A percentile compares a stretch with the other conserved stretches of the same genome.
These are phyloP conservation scores for Pseudomyrmex concolor DNA, from an alignment of 1,140 invertebrate species.

Conservation along the genomic window DNA sequence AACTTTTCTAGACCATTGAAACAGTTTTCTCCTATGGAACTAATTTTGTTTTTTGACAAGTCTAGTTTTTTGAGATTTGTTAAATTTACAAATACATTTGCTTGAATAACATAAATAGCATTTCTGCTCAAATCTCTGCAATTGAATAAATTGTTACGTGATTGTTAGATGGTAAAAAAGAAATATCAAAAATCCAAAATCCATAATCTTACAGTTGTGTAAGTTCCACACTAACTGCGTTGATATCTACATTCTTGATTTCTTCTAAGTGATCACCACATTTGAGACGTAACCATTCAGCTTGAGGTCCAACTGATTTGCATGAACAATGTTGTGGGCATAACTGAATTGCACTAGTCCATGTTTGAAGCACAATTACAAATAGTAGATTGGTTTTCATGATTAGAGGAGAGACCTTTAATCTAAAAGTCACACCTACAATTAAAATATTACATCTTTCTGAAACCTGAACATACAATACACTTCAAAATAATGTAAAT, in stretches of 20 bases:
- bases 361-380: slow-evolving; percentile 75
- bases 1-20: slow-evolving; percentile 88
- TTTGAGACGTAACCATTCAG: slow-evolving; percentile 80
- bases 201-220: slow-evolving; percentile 78
- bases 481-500: too few species aligned
- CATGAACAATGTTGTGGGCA: slow-evolving; percentile 81
- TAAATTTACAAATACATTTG: slow-evolving; percentile 90
- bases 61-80: slow-evolving; percentile 89
- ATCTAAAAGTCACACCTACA: slow-evolving; percentile 43
- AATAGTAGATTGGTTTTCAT: slow-evolving; percentile 76
- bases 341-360: slow-evolving; percentile 66
- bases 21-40: slow-evolving; percentile 87
- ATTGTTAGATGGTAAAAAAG: slow-evolving; percentile 6
- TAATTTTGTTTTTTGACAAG: slow-evolving; percentile 88
- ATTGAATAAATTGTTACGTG: slow-evolving; percentile 60
- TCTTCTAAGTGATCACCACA: slow-evolving; percentile 79
- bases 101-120: slow-evolving; percentile 89
- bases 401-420: slow-evolving; percentile 51
- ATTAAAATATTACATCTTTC: background rate
- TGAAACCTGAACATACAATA: background rate
- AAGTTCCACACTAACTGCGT: slow-evolving; percentile 78
- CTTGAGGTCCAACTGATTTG: slow-evolving; percentile 80
- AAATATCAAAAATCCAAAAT: background rate
- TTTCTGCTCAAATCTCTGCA: slow-evolving; percentile 92
- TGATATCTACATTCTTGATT: slow-evolving; percentile 79